phyloP scores from a whole-genome alignment of 1,140 invertebrate genomes.

The Anastrepha obliqua region DNA sequence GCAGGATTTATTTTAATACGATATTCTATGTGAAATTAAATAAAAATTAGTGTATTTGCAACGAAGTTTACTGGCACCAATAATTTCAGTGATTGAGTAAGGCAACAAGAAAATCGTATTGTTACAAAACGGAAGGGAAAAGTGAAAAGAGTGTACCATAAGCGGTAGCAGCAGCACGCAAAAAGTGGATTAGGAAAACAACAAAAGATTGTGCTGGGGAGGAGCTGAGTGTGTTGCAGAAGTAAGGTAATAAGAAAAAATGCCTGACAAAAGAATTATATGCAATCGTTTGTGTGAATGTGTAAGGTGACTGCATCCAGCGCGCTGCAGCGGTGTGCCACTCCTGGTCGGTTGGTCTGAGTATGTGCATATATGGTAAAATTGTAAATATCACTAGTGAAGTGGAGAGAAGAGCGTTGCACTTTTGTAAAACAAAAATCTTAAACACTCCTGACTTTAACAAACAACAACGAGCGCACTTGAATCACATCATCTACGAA shows the following conservation, averaged over 20 bases:
- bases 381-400: slow-evolving; percentile 1
- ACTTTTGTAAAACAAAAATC: background rate
- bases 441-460: background rate
- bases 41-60: slow-evolving; percentile 23
- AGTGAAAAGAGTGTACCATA: background rate
- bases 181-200: slow-evolving; percentile 51
- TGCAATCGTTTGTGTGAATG: background rate
- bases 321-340: background rate
- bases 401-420: background rate
- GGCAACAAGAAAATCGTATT: background rate
- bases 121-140: background rate
- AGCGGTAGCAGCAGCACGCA: slow-evolving; percentile 7
- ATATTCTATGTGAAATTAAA: slow-evolving; percentile 39
- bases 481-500: background rate
- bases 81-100: background rate
- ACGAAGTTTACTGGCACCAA: slow-evolving; percentile 7
- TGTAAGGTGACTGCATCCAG: background rate
- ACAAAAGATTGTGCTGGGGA: slow-evolving; percentile 44
- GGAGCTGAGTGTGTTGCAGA: slow-evolving; percentile 33
- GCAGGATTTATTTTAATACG: slow-evolving; percentile 44
- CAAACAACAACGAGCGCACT: background rate
- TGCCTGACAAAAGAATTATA: slow-evolving; percentile 10
- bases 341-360: background rate
- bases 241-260: slow-evolving; percentile 42
- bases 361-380: background rate